Conservation (phyloP, 2,888 invertebrate genomes). For the Mythimna vitellina region DNA sequence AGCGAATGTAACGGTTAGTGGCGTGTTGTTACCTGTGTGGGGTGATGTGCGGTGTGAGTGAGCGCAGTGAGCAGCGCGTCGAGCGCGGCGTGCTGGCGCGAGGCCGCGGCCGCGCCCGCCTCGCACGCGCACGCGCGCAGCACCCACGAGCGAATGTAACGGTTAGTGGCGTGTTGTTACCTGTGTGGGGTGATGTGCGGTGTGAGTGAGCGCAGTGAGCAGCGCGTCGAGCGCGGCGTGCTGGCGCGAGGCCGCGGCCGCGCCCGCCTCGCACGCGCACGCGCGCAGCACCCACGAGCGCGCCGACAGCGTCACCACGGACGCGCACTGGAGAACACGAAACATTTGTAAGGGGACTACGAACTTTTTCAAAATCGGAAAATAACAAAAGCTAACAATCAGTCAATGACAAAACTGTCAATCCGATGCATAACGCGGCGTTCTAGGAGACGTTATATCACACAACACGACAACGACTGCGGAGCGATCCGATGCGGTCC, state of each 20-base stretch:
- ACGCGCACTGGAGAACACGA: conserved; percentile 54
- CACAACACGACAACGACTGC: too few species aligned
- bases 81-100: conserved; percentile 82
- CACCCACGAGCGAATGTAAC: too few species aligned
- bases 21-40: conserved; percentile 65
- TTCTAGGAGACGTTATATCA: too few species aligned
- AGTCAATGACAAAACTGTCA: too few species aligned
- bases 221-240: conserved; percentile 92
- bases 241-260: conserved; percentile 78
- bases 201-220: conserved; percentile 87
- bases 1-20: too few species aligned
- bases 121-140: too few species aligned
- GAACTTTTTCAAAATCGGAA: too few species aligned
- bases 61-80: conserved; percentile 93
- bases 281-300: conserved; percentile 86
- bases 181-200: conserved; percentile 71
- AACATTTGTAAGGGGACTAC: background rate
- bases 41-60: conserved; percentile 71
- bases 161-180: conserved; percentile 37
- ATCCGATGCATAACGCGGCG: too few species aligned
- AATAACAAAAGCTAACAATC: too few species aligned
- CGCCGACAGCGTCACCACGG: conserved; percentile 75
- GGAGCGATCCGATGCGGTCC: too few species aligned
- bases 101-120: too few species aligned
- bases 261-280: conserved; percentile 84